Percentiles rank a stretch among this genome's conserved stretches.
These are phyloP conservation scores for Nesometra sesokonis DNA, from an alignment of 35 echinoderm and acorn worm species.

Conservation along the genomic window DNA sequence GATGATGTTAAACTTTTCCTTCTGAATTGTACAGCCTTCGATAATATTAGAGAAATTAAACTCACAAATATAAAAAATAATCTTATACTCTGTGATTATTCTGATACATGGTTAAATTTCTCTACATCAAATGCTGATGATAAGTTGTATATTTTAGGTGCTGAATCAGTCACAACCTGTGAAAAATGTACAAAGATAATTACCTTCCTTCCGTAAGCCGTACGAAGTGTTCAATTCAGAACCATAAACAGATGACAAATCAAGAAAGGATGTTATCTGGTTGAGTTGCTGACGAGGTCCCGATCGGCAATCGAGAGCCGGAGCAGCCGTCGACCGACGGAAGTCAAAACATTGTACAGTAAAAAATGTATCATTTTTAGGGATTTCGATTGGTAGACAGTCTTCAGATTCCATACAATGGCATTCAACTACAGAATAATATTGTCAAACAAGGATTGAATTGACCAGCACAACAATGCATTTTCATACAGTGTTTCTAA, in stretches of 20 bases:
- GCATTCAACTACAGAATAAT: conserved; percentile 40
- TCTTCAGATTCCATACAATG: conserved; percentile 19
- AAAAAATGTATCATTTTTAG: conserved; percentile 35
- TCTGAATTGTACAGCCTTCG: too few relatives aligned
- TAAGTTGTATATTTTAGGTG: too few relatives aligned
- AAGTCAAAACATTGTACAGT: conserved; percentile 35
- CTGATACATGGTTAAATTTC: too few relatives aligned
- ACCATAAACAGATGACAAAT: conserved; percentile 72
- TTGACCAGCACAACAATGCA: not conserved
- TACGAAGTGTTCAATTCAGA: not conserved
- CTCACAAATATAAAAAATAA: too few relatives aligned
- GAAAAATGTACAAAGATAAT: conserved; percentile 5
- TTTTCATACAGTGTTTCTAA: too few relatives aligned
- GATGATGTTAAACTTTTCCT: too few relatives aligned
- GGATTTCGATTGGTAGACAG: conserved; percentile 52
- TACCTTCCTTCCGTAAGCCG: conserved; percentile 16
- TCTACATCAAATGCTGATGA: too few relatives aligned
- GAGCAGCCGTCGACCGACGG: conserved; percentile 38
- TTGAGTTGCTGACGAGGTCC: conserved; percentile 80
- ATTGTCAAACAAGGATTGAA: not conserved
- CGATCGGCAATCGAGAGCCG: conserved; percentile 41
- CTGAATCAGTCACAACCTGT: too few relatives aligned
- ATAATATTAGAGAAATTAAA: too few relatives aligned
- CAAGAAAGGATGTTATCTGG: conserved; percentile 66
- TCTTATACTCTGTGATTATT: too few relatives aligned